Conservation (phyloP, 2,797 vertebrate species). For the Bucorvus abyssinicus region DNA sequence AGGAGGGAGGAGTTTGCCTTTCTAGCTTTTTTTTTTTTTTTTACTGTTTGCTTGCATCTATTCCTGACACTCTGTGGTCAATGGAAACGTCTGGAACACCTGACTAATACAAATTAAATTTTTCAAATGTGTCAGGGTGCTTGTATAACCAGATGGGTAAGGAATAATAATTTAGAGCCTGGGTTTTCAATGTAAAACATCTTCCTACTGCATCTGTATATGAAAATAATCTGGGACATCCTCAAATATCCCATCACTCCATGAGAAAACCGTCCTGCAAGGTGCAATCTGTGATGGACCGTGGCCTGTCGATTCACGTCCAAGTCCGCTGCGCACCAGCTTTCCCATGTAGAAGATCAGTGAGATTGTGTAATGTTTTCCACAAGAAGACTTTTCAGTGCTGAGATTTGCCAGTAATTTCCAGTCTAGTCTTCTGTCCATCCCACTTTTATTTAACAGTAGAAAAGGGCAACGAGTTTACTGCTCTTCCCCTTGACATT, state of each 20-base stretch:
- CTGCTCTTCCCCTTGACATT: not conserved
- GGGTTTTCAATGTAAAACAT: not conserved
- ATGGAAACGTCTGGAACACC: not conserved
- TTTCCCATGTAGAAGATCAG: not conserved
- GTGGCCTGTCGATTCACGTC: not conserved
- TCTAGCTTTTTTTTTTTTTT: not conserved
- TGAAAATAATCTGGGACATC: not conserved
- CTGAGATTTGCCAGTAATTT: not conserved
- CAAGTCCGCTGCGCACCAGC: not conserved
- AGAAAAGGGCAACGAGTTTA: not conserved
- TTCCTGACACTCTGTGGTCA: not conserved
- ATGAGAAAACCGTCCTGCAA: not conserved
- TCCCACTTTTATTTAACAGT: not conserved
- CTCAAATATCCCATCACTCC: not conserved
- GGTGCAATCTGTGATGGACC: not conserved
- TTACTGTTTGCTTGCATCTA: not conserved
- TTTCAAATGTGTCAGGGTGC: not conserved
- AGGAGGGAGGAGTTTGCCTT: not conserved
- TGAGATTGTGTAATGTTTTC: not conserved
- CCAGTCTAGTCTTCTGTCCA: not conserved
- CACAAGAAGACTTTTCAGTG: not conserved
- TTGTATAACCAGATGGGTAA: not conserved
- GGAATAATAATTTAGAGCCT: not conserved
- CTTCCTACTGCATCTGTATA: not conserved
- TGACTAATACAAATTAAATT: not conserved